Conservation (phyloP, 2,113 vertebrate genomes). For the Eulacestoma nigropectus region DNA sequence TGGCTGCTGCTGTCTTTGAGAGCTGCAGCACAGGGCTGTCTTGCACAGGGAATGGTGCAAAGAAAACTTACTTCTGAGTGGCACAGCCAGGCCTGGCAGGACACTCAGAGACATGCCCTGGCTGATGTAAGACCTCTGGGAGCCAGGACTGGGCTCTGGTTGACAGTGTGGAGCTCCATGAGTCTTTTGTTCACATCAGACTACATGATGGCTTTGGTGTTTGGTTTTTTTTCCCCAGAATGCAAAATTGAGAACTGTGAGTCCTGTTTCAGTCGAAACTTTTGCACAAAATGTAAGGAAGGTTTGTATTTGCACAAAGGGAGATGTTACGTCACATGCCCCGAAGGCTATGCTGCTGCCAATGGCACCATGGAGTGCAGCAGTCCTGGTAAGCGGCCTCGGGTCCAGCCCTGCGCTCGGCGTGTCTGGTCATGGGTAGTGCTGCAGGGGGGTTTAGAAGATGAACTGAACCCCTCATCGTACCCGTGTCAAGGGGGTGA, state of each 20-base stretch:
- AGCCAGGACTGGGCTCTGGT: neutral
- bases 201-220: neutral
- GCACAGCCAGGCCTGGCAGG: neutral
- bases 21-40: neutral
- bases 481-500: accelerated
- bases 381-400: slow-evolving; percentile 78
- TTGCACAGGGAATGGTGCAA: neutral
- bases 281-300: slow-evolving; percentile 99
- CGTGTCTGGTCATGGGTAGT: accelerated
- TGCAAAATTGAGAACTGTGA: slow-evolving; percentile 98
- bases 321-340: slow-evolving; percentile 87
- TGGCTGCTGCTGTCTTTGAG: neutral
- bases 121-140: neutral
- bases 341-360: slow-evolving; percentile 79
- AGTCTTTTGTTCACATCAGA: neutral
- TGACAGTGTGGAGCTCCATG: neutral
- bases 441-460: neutral
- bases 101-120: neutral
- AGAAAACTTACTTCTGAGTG: neutral
- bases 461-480: accelerated
- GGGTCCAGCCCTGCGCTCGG: neutral
- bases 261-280: slow-evolving; percentile 96
- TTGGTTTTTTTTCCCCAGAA: slow-evolving; percentile 73
- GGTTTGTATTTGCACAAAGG: slow-evolving; percentile 94
- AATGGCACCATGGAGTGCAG: slow-evolving; percentile 93